phyloP scores from a whole-genome alignment of 2,113 vertebrate species.

The Mastomys coucha region DNA sequence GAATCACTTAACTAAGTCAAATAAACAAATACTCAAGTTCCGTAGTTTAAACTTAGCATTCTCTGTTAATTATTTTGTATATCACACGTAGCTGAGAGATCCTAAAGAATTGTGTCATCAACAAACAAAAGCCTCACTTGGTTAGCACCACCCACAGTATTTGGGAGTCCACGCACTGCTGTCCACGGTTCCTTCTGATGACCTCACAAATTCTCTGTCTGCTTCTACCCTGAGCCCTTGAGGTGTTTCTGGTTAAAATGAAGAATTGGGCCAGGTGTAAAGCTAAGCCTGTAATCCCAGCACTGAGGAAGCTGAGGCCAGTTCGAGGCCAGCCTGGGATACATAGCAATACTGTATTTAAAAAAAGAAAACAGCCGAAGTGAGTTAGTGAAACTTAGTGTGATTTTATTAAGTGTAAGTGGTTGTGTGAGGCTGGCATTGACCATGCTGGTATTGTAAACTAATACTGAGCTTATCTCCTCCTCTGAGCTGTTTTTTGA shows the following conservation, averaged over 20 bases:
- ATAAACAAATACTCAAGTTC: not conserved
- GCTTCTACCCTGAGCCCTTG: not conserved
- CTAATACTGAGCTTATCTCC: not conserved
- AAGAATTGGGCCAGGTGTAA: not conserved
- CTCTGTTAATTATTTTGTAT: not conserved
- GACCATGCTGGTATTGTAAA: not conserved
- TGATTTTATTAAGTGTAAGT: not conserved
- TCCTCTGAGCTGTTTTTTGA: not conserved
- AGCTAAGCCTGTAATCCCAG: not conserved
- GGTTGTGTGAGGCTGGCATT: not conserved
- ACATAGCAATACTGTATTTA: not conserved
- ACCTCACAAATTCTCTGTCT: not conserved
- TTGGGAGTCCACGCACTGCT: not conserved
- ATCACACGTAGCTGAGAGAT: not conserved
- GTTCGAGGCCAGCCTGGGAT: not conserved
- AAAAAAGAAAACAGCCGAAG: not conserved
- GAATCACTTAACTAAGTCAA: not conserved
- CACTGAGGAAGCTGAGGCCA: not conserved
- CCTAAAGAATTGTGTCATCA: not conserved
- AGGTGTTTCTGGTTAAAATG: not conserved
- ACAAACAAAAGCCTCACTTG: not conserved
- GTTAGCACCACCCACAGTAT: too few species aligned
- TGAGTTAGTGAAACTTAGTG: not conserved
- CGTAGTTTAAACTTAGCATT: constrained; percentile 15
- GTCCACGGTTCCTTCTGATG: not conserved